Base-by-base conservation (phyloP, 2,113 vertebrate genomes). In the Isurus oxyrinchus region DNA sequence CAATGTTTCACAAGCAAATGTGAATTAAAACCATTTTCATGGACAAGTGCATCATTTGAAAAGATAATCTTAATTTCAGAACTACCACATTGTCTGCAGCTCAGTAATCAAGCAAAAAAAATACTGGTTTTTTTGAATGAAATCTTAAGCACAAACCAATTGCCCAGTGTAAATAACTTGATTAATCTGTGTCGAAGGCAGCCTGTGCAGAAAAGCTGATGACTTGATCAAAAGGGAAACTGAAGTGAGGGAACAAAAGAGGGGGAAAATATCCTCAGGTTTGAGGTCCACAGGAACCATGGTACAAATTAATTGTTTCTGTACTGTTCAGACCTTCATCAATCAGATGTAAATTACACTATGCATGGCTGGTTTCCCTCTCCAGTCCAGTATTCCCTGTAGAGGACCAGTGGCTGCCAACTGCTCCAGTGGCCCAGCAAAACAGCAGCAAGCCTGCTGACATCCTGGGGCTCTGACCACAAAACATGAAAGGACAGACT, bases 341-440 rank as follows among this genome's bases (percentile, higher is more conserved):
- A 98, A 98, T 98, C 97, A 98, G 97, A 98, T 97, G 97, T 97
- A 98, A 98, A 98, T 98, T 97, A 97, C 96, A 97, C 97, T 96
- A 97, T 96, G 97, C 97, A 97, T 97, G 97, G 97, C 97, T 98
- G 97, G 96, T 96, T 98, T 97, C 97, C 96, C 97, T 98, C 97
- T 97, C 97, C 96, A 97, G 97, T 97, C 97, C 97, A 90, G 86
- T 97, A 97, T 94, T 98, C 97, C 97, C 97, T 96, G 97, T 96
- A 97, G 97, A 98, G 97, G 97, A 96, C 96, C 96, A 96, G 96
- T 97, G 97, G 97, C 97, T 95, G 96, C 96, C 97, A 98, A 97
- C 97, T 97, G 97, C 96, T 97, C 11, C 21, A 96, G 96, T 97
- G 96, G 96, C 97, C 97, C 96, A 96, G 96, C 86, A 97, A 97